Evolutionary conservation across 2,797 vertebrate species (phyloP).

Genomic region (Salarias fasciatus): DNA sequence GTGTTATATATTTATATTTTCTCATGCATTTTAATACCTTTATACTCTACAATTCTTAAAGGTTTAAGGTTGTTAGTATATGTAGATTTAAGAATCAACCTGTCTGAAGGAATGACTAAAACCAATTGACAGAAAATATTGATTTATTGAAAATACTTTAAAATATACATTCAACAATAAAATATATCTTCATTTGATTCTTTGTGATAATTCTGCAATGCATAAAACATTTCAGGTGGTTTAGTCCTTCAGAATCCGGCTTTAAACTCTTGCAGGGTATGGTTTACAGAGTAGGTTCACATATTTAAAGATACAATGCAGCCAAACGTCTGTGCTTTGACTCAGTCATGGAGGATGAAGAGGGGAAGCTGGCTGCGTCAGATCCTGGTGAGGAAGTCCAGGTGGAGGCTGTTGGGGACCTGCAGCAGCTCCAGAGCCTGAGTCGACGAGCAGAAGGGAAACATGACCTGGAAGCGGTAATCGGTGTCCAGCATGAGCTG

Average conservation of each 20-base stretch:
- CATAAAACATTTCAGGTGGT: background rate
- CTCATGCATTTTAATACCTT: too few relatives aligned
- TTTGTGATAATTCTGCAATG: background rate
- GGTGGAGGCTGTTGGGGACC: conserved; percentile 92
- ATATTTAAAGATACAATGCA: conserved; percentile 18
- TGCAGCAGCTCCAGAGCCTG: conserved; percentile 93
- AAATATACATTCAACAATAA: conserved; percentile 1
- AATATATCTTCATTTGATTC: background rate
- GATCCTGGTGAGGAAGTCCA: conserved; percentile 90
- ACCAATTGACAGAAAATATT: background rate
- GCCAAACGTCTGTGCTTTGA: background rate
- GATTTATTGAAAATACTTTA: too few relatives aligned
- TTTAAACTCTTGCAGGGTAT: background rate
- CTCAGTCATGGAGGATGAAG: conserved; percentile 22
- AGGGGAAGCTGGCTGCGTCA: conserved; percentile 65
- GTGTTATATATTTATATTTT: too few relatives aligned
- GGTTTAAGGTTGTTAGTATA: too few relatives aligned
- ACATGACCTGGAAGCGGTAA: conserved; percentile 95
- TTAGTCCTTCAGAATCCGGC: background rate
- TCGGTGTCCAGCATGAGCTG: conserved; percentile 93
- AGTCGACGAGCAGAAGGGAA: conserved; percentile 90
- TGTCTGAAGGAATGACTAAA: too few relatives aligned
- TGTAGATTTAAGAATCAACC: too few relatives aligned
- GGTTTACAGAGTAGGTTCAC: conserved; percentile 20
- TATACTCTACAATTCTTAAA: too few relatives aligned